Evolutionary conservation across 2,113 vertebrate genomes (phyloP).

Genomic region (Rhinichthys klamathensis): DNA sequence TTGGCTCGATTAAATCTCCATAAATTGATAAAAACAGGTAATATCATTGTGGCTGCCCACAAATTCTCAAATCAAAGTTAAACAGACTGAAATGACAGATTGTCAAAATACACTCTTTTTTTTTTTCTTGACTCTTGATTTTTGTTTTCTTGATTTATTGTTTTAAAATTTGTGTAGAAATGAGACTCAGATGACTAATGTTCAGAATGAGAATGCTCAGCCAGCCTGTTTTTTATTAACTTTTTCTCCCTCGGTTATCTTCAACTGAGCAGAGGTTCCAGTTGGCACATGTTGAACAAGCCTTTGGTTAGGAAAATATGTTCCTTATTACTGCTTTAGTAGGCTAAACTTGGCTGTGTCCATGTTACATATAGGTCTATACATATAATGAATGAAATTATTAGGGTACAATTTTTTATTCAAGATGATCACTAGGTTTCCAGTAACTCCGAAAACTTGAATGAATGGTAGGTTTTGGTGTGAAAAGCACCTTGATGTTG

Average conservation of each 20-base stretch:
- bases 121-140: background rate
- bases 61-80: background rate
- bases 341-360: background rate
- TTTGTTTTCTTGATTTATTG: no score
- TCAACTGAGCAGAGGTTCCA: background rate
- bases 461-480: no score
- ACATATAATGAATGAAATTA: no score
- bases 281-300: background rate
- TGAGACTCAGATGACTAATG: background rate
- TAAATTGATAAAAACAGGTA: background rate
- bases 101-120: background rate
- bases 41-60: background rate
- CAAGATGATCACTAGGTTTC: background rate
- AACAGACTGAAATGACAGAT: background rate
- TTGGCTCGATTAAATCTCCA: background rate
- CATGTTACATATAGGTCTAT: background rate
- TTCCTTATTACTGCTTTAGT: background rate
- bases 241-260: background rate
- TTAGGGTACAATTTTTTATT: background rate
- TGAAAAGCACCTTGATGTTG: no score
- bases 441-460: no score
- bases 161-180: background rate
- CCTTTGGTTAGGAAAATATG: background rate
- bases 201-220: background rate
- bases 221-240: background rate